Percentiles rank a stretch among this genome's conserved stretches.
Evolutionary conservation across 92 coral and sea anemone species (phyloP).

Genomic region (Plumapathes pennacea): DNA sequence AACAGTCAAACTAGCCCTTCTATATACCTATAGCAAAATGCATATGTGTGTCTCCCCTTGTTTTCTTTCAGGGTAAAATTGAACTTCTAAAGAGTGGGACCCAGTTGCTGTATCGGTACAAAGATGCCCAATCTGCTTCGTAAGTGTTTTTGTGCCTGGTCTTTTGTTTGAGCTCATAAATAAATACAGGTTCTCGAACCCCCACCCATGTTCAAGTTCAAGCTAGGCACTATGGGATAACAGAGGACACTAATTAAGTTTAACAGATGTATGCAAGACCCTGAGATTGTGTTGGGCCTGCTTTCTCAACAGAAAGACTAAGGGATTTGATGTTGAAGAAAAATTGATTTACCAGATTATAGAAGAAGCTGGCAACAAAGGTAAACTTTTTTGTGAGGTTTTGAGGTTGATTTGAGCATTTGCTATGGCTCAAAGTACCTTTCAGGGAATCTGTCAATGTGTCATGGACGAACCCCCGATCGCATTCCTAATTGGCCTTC

Average conservation of each 20-base stretch:
- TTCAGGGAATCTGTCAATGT: background rate
- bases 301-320: constrained; percentile 67
- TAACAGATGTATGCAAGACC: too few species aligned
- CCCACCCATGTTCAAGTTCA: too few species aligned
- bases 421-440: background rate
- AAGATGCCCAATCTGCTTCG: constrained; percentile 91
- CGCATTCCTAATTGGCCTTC: too few species aligned
- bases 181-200: too few species aligned
- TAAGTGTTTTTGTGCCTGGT: too few species aligned
- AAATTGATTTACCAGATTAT: constrained; percentile 93
- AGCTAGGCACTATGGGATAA: too few species aligned
- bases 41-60: background rate
- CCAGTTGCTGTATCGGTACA: constrained; percentile 86
- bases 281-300: too few species aligned
- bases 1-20: too few species aligned
- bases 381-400: too few species aligned
- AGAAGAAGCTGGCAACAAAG: constrained; percentile 98
- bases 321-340: constrained; percentile 96
- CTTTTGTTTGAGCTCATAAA: background rate
- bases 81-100: constrained; percentile 94
- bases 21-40: background rate
- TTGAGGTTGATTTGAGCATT: too few species aligned
- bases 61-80: constrained; percentile 68
- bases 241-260: too few species aligned
- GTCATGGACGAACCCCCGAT: too few species aligned